Evolutionary conservation across 2,888 invertebrate species (phyloP).

Genomic region (Amiota communis): DNA sequence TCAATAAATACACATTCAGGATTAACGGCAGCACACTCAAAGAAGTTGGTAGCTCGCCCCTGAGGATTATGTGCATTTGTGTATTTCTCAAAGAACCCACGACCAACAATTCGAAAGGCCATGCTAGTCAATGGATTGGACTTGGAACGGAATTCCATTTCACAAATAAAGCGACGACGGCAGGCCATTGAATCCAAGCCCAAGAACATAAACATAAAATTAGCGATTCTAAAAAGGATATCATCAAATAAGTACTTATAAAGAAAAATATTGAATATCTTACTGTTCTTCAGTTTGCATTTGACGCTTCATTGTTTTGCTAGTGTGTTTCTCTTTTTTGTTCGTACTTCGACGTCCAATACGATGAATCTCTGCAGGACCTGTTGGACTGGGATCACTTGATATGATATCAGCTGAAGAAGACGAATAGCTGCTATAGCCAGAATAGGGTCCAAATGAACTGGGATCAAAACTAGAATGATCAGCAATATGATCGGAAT

Average conservation of each 20-base stretch:
- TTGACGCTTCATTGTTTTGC: constrained; percentile 41
- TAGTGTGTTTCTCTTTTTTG: constrained; percentile 21
- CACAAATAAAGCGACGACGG: constrained; percentile 75
- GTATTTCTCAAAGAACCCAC: constrained; percentile 69
- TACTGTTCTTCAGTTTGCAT: constrained; percentile 68
- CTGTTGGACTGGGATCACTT: constrained; percentile 43
- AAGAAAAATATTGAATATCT: constrained; percentile 29
- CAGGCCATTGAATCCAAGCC: constrained; percentile 72
- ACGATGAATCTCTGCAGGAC: constrained; percentile 39
- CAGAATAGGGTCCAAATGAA: constrained; percentile 67
- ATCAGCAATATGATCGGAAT: constrained; percentile 50
- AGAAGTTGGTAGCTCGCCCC: constrained; percentile 64
- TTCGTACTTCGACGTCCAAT: constrained; percentile 51
- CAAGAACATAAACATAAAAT: constrained; percentile 71
- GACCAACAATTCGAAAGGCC: constrained; percentile 71
- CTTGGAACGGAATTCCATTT: constrained; percentile 74
- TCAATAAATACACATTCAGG: constrained; percentile 69
- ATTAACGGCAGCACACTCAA: constrained; percentile 68
- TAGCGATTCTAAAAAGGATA: constrained; percentile 62
- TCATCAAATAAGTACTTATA: background rate
- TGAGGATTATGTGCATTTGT: constrained; percentile 60
- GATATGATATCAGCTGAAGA: constrained; percentile 56
- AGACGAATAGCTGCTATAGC: constrained; percentile 60
- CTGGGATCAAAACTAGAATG: constrained; percentile 50
- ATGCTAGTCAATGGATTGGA: constrained; percentile 69